phyloP scores from a whole-genome alignment of 2,113 vertebrate genomes.

The Poicephalus gulielmi region DNA sequence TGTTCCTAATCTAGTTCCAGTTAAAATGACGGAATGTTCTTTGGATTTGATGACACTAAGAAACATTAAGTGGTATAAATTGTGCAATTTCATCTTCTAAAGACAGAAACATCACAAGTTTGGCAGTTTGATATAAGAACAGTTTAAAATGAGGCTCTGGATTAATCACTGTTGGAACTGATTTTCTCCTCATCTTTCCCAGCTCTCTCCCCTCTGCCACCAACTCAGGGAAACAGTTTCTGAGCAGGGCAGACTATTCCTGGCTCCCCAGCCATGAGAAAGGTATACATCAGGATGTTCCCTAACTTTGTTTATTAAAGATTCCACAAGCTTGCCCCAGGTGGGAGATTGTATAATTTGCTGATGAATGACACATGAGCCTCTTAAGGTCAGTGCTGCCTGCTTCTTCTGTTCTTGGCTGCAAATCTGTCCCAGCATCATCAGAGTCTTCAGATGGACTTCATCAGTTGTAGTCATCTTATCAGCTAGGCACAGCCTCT shows the following conservation, averaged over 20 bases:
- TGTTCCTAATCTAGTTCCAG: constrained; percentile 1
- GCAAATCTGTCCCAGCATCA: constrained; percentile 63
- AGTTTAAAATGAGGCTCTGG: constrained; percentile 11
- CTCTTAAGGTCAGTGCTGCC: constrained; percentile 50
- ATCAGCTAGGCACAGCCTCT: constrained; percentile 78
- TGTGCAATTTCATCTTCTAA: constrained; percentile 13
- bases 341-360: constrained; percentile 52
- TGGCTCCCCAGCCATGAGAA: neutral
- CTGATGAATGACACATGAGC: constrained; percentile 14
- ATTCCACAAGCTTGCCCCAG: constrained; percentile 53
- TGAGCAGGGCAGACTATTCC: neutral
- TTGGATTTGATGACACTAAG: constrained; percentile 23
- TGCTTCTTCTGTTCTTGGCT: constrained; percentile 24
- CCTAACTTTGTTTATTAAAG: constrained; percentile 35
- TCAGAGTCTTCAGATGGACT: constrained; percentile 69
- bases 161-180: neutral
- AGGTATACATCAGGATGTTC: neutral
- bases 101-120: neutral
- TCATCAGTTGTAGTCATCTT: constrained; percentile 76
- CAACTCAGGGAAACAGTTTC: constrained; percentile 3
- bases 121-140: neutral
- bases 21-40: neutral
- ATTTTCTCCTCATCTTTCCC: neutral
- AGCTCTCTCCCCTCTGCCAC: neutral
- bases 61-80: constrained; percentile 25